Base-by-base conservation (phyloP, 2,888 invertebrate genomes). In the Habrosyne pyritoides region DNA sequence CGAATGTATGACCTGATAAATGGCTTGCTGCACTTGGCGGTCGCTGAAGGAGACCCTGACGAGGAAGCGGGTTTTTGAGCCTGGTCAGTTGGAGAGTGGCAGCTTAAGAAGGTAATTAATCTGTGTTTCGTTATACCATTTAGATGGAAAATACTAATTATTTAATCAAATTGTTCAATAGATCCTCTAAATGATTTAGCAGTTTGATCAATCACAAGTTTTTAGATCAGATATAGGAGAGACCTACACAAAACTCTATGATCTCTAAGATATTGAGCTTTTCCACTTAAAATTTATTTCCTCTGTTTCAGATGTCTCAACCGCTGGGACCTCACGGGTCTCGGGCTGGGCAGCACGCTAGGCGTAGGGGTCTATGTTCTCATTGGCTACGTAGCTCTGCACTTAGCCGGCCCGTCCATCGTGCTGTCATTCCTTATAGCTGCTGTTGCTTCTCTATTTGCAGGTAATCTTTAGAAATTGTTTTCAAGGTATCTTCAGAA, bases 311-410 rank as follows among this genome's bases (percentile, higher is more conserved):
- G 96, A 87, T 96, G 96, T 68, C 89, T 97, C 14, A 94, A 93
- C n/a, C 94, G 94, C 0, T 86, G 96, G 72, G 98, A 98, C 83
- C 89, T 98, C 57, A 96, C 96, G 0, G 95, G 96, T 0, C 82
- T 98, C 48, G 98, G 95, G 8, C 94, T 96, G 61, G 96, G 97
- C 60, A 95, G 96, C 65, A 96, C 96, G 0, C 93, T 98, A 54
- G 98, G 98, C 12, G 96, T 98, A 4, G 98, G 98, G 12, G 95
- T 98, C 55, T 98, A 98, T 84, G 97, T 98, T 5, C 87, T 98
- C 60, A 95, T 96, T 52, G 97, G 97, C 5, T 93, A 95, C 53
- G 97, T 97, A 52, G 96, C 97, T 0, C 94, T 94, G 74, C 93
- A 93, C 59, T 91, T 94, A 21, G 96, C 98, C 0, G 98, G 98